Evolutionary conservation across 2,797 vertebrate genomes (phyloP), one percentile per base, ranked within the genome.

Genomic region (Spinibarbus caldwelli): DNA sequence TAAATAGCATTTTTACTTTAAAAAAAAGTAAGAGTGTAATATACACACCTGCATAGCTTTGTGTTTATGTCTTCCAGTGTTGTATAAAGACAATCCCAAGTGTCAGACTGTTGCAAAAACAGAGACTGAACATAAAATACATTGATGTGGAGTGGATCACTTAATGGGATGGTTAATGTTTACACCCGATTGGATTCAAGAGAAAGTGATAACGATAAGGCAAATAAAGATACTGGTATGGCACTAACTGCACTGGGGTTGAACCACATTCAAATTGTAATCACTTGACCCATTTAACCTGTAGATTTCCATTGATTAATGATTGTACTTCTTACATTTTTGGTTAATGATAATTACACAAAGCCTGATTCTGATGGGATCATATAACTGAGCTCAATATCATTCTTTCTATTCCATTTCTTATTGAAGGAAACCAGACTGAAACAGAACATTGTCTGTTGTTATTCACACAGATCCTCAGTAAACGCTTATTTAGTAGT

Each of bases 151-250:
- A 19, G 19, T 41, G n/a, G 2, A 45, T 82, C 52, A 62, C 26
- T 81, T 7, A 52, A 15, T 45, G 71, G 31, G 21, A 75, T 12
- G n/a, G 71, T 38, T 66, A 83, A 83, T 66, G 17, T 83, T 76
- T 76, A 76, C 15, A 67, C 43, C 6, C 21, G 59, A 76, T 12
- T 41, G 15, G 41, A 64, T 52, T 41, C 23, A 21, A 52, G 8
- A 64, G 34, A 67, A 66, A 52, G 26, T 19, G 9, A 64, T 45
- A 75, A 34, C 2, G 54, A 64, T 75, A 82, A 49, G 26, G 43
- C 43, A 75, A 36, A 66, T 78, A 78, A 78, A 78, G 52, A 78
- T 41, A 49, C 41, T 26, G 43, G 59, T 15, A 36, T 38, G 41
- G 23, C 57, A 66, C 41, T 31, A 23, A 59, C 26, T 19, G 38